Percentiles rank a stretch among this genome's conserved stretches.
Evolutionary conservation across 2,888 invertebrate genomes (phyloP).

Genomic region (Coleophora flavipennella): DNA sequence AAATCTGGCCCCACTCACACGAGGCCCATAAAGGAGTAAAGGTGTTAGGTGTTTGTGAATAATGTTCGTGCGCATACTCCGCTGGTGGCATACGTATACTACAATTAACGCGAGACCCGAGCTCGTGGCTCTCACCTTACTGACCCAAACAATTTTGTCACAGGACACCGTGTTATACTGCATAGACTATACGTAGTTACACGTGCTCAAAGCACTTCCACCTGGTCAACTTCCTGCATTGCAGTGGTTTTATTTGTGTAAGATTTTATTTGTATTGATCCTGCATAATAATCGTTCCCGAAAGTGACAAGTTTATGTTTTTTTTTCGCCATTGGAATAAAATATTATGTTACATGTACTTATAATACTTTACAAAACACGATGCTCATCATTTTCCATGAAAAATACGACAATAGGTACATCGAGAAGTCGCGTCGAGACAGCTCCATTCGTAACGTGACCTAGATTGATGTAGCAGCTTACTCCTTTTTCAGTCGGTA

Average conservation of each 20-base stretch:
- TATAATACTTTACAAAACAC: neutral
- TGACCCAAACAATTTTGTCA: constrained; percentile 4
- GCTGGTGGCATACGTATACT: too few relatives aligned
- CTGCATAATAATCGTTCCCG: too few relatives aligned
- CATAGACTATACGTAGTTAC: neutral
- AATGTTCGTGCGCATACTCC: constrained; percentile 6
- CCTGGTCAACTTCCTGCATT: neutral
- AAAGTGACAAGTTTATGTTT: too few relatives aligned
- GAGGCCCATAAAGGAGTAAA: neutral
- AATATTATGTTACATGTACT: too few relatives aligned
- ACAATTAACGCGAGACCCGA: constrained; percentile 1
- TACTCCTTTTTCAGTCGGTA: constrained; percentile 10
- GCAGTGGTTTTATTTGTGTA: too few relatives aligned
- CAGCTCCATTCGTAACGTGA: constrained; percentile 22
- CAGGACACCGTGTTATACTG: neutral
- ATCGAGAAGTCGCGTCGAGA: constrained; percentile 19
- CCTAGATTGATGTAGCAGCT: constrained; percentile 19
- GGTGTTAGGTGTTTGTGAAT: constrained; percentile 1
- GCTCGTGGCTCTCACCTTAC: constrained; percentile 2
- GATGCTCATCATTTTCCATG: neutral
- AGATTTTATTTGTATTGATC: too few relatives aligned
- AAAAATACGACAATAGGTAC: constrained; percentile 12
- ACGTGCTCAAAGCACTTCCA: too few relatives aligned
- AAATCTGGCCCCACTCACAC: constrained; percentile 1
- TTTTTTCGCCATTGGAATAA: too few relatives aligned